Base-by-base conservation (phyloP, 2,888 invertebrate species). In the Erebia palarica region DNA sequence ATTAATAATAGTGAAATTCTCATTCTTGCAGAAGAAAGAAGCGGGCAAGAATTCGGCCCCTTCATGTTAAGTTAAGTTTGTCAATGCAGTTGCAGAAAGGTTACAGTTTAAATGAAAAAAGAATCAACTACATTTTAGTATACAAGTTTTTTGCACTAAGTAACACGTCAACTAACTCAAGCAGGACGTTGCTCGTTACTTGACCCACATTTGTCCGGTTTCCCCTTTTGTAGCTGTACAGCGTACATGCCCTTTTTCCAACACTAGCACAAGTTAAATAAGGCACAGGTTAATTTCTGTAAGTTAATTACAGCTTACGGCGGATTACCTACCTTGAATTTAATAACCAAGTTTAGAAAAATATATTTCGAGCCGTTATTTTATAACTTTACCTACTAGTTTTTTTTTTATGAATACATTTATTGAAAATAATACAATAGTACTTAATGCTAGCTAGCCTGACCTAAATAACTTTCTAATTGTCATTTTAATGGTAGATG, bases 181-280 rank as follows among this genome's bases (percentile, higher is more conserved):
- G 63, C 21, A 63, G 49, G 63, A 63, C 63, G 47, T 63, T 49
- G 63, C 49, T 49, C 47, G 21, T 21, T 21, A 61, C 70, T 63
- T 64, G 70, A 67, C 73, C 70, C 51, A 73, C 68, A 70, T 71
- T 70, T 51, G 47, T 65, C 73, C 65, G 68, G 73, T 73, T 73
- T 73, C 70, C 57, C 65, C 60, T 71, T 70, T 60, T 68, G 73
- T 68, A 68, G 10, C n/a, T 27, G 27, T 27, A 27, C 27, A 27
- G 27, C 4, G 27, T 70, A 68, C 42, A 65, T 42, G 65, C 36
- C 65, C 18, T 73, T 68, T 59, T 73, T 67, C 66, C 67, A 72
- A 73, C 67, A 55, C 36, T 65, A 60, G 67, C 67, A 53, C 59
- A 55, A 55, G 60, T 61, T 68, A 53, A 65, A 65, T 71, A 57